Evolutionary conservation across 2,888 invertebrate genomes (phyloP), one percentile per base, ranked within the genome.

Genomic region (Lasius fuliginosus): DNA sequence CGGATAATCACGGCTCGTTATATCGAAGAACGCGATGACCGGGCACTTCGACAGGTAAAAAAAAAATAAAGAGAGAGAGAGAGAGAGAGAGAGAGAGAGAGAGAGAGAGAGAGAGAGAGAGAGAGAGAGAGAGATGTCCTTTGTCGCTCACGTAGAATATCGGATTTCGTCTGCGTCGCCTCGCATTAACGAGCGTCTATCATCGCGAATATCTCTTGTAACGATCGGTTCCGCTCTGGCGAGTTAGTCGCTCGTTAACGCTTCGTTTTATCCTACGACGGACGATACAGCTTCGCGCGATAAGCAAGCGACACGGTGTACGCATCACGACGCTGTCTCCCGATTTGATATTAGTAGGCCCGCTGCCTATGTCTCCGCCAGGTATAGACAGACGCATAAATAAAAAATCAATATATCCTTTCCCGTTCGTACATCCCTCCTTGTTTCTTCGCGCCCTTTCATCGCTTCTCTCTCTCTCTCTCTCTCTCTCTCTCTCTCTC

Each of bases 341-440:
- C 42, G 15, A 68, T 18, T 65, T 65, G 33, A 49, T 3, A n/a
- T 15, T 27, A 12, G 40, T 27, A 27, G 56, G 18, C 9, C 40
- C 46, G 33, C 81, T 11, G 60, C 18, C 60, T 81, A 18, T 15
- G 65, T 42, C 76, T 76, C 42, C 64, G 40, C 30, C 33, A 5
- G 58, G 9, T 30, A 23, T 23, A 33, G 68, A 40, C 58, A 53
- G 76, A 77, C 82, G 82, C 81, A 83, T 85, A 85, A 88, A 88
- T 87, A 89, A 90, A 81, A 89, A 90, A 90, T 90, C 90, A 86
- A 90, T 90, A 90, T 73, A 74, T 79, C 77, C 85, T 86, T 85
- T 84, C 84, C 18, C 42, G 40, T 60, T 71, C 71, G 46, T 71
- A 60, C 71, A 23, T 18, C 33, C 11, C 65, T 82, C 46, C 67